Conservation (phyloP, 1,140 invertebrate genomes). For the Zophobas morio region DNA sequence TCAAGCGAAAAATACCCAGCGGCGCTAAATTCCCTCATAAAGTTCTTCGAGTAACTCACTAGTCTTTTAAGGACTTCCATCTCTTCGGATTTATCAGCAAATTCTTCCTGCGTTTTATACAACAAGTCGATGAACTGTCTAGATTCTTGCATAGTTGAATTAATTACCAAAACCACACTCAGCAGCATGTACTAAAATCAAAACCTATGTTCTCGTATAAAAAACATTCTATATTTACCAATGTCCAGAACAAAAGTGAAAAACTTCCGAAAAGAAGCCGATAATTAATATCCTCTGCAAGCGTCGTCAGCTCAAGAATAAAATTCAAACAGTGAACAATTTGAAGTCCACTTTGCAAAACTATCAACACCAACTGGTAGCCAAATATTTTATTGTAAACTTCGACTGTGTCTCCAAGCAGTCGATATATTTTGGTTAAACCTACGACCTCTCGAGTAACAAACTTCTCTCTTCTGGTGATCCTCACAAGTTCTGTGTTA, state of each 20-base stretch:
- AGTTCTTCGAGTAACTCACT: background rate
- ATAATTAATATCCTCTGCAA: background rate
- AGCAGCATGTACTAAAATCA: background rate
- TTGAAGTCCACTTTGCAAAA: too few relatives aligned
- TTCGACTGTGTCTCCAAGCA: background rate
- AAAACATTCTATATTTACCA: background rate
- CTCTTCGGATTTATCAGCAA: background rate
- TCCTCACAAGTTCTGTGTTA: background rate
- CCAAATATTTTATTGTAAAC: constrained; percentile 5
- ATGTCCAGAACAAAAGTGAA: background rate
- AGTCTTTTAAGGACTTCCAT: background rate
- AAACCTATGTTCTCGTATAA: too few relatives aligned
- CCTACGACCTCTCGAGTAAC: background rate
- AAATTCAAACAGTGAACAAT: background rate
- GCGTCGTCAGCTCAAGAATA: background rate
- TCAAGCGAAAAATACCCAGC: too few relatives aligned
- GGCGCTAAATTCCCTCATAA: too few relatives aligned
- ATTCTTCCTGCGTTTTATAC: background rate
- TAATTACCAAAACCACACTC: background rate
- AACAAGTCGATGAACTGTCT: background rate
- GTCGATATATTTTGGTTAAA: background rate
- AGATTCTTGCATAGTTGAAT: background rate
- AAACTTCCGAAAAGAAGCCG: background rate
- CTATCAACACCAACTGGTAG: background rate
- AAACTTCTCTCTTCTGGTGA: background rate